These are phyloP conservation scores for Zelleria hepariella DNA, from an alignment of 2,888 invertebrate genomes.

Conservation along the genomic window DNA sequence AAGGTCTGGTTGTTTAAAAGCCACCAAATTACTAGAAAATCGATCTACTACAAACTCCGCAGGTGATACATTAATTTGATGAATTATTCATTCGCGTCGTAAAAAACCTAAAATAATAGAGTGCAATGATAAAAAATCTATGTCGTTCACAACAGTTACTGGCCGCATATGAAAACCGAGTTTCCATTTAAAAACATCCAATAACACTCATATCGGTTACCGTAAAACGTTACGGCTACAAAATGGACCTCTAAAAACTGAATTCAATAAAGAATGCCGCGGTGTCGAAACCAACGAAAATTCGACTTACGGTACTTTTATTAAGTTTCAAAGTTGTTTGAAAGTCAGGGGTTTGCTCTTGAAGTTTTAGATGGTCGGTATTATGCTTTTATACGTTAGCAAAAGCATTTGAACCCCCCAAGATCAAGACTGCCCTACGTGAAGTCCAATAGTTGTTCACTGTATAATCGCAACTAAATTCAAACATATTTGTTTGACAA, in stretches of 20 bases:
- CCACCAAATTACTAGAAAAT: neutral
- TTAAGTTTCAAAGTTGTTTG: neutral
- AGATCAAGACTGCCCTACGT: too few species aligned
- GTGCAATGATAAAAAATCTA: too few species aligned
- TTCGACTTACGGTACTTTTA: neutral
- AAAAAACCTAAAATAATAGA: too few species aligned
- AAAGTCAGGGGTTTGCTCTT: neutral
- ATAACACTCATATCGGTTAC: neutral
- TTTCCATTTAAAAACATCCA: neutral
- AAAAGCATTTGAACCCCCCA: too few species aligned
- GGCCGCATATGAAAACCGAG: neutral
- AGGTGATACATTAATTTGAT: neutral
- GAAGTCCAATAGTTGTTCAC: too few species aligned
- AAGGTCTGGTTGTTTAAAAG: too few species aligned
- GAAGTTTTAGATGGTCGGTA: neutral
- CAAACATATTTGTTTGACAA: too few species aligned
- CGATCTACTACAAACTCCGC: neutral
- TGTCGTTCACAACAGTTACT: neutral
- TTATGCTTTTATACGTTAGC: too few species aligned
- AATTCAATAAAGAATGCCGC: neutral
- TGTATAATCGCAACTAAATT: too few species aligned
- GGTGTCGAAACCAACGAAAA: neutral
- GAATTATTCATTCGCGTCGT: neutral
- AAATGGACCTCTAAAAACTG: neutral
- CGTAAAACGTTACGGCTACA: neutral